Conservation (phyloP, 2,888 invertebrate genomes). For the Cheilosia impressa region DNA sequence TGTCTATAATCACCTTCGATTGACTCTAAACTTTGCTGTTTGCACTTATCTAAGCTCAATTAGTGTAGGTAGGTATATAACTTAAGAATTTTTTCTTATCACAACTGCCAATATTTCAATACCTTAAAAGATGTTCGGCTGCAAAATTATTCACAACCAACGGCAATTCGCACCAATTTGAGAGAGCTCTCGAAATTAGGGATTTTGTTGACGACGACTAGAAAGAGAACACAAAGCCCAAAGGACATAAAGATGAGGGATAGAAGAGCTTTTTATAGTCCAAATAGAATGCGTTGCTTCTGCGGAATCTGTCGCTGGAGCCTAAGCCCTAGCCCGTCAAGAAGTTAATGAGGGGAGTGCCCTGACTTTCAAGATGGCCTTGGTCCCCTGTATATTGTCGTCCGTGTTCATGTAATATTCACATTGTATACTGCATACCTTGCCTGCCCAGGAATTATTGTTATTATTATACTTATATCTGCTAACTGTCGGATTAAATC, state of each 20-base stretch:
- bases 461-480: conserved; percentile 7
- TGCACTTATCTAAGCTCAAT: too few species aligned
- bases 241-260: conserved; percentile 1
- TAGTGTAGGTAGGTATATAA: too few species aligned
- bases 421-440: neutral
- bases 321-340: neutral
- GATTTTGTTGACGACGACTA: conserved; percentile 18
- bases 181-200: conserved; percentile 12
- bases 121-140: neutral
- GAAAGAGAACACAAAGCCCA: neutral
- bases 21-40: too few species aligned
- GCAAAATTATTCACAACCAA: neutral
- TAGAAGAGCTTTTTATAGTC: conserved; percentile 35
- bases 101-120: neutral
- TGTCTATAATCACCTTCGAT: too few species aligned
- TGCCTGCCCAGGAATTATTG: neutral
- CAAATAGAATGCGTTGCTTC: conserved; percentile 24
- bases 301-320: neutral
- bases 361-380: neutral
- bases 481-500: conserved; percentile 39
- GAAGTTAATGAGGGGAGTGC: conserved; percentile 19
- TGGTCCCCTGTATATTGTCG: neutral
- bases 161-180: conserved; percentile 27
- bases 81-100: too few species aligned
- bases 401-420: neutral